Conservation (phyloP, 2,888 invertebrate species). For the Arrhopalites spinosus region DNA sequence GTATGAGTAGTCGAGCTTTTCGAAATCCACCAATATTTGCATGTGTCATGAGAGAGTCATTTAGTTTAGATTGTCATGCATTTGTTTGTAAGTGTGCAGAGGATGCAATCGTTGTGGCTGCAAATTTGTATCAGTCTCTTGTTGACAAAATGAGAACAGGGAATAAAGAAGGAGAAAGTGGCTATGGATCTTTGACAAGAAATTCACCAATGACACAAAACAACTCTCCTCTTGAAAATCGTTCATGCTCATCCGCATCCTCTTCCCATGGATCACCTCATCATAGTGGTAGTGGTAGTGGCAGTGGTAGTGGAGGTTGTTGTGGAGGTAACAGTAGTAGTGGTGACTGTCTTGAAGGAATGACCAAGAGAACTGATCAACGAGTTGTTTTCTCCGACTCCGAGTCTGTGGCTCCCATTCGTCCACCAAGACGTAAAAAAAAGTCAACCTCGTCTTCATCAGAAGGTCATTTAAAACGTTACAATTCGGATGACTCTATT, state of each 20-base stretch:
- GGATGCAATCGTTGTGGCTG: constrained; percentile 89
- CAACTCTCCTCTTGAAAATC: constrained; percentile 50
- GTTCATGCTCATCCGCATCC: constrained; percentile 51
- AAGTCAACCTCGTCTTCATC: constrained; percentile 60
- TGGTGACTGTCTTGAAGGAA: neutral
- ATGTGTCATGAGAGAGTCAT: constrained; percentile 81
- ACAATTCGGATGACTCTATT: constrained; percentile 55
- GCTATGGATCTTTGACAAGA: constrained; percentile 54
- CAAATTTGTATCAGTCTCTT: constrained; percentile 85
- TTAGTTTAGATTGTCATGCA: constrained; percentile 85
- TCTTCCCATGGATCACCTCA: constrained; percentile 18
- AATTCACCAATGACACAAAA: constrained; percentile 49
- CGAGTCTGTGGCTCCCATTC: constrained; percentile 63
- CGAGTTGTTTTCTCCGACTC: constrained; percentile 55
- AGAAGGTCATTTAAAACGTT: constrained; percentile 57
- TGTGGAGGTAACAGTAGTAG: constrained; percentile 8
- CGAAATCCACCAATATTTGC: constrained; percentile 69
- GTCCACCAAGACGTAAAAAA: constrained; percentile 75
- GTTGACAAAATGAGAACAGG: constrained; percentile 67
- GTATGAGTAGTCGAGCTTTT: constrained; percentile 56
- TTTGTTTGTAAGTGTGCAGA: constrained; percentile 88
- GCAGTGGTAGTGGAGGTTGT: constrained; percentile 18
- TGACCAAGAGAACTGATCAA: constrained; percentile 25
- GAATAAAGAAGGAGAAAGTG: constrained; percentile 56
- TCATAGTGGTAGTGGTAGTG: neutral